phyloP scores from a whole-genome alignment of 2,888 invertebrate genomes.

The Abrostola triplasia region DNA sequence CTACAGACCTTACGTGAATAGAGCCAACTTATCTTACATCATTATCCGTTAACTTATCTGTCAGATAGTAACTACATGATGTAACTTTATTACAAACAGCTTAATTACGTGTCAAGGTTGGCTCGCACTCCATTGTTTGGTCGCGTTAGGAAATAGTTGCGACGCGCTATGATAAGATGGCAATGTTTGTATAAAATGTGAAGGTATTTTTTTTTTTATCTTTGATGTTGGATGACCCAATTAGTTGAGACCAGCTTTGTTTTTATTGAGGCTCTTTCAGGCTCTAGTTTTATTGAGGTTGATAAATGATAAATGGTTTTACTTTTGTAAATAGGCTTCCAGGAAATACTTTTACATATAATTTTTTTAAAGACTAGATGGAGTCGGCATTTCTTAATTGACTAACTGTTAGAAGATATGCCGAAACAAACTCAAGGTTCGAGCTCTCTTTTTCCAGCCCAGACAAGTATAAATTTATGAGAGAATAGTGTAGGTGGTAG shows the following conservation, averaged over 20 bases:
- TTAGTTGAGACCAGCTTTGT: background rate
- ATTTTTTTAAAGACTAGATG: too few relatives aligned
- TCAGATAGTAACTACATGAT: conserved; percentile 43
- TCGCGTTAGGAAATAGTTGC: conserved; percentile 35
- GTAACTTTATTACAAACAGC: conserved; percentile 51
- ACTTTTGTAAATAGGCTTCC: too few relatives aligned
- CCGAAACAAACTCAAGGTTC: too few relatives aligned
- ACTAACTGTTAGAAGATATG: too few relatives aligned
- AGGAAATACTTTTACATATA: too few relatives aligned
- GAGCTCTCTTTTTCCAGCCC: too few relatives aligned
- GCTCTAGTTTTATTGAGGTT: too few relatives aligned
- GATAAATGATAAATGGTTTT: too few relatives aligned
- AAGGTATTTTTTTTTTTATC: background rate
- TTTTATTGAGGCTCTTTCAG: too few relatives aligned
- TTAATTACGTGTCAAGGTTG: conserved; percentile 55
- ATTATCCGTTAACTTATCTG: conserved; percentile 50
- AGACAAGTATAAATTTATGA: too few relatives aligned
- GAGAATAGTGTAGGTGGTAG: too few relatives aligned
- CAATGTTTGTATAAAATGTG: conserved; percentile 7
- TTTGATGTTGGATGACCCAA: background rate
- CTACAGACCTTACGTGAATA: background rate
- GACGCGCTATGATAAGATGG: conserved; percentile 16
- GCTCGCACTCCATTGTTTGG: conserved; percentile 27
- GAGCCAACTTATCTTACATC: conserved; percentile 41
- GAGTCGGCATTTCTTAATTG: too few relatives aligned